Evolutionary conservation across 2,888 invertebrate genomes (phyloP).

Genomic region (Nomada lathburiana): DNA sequence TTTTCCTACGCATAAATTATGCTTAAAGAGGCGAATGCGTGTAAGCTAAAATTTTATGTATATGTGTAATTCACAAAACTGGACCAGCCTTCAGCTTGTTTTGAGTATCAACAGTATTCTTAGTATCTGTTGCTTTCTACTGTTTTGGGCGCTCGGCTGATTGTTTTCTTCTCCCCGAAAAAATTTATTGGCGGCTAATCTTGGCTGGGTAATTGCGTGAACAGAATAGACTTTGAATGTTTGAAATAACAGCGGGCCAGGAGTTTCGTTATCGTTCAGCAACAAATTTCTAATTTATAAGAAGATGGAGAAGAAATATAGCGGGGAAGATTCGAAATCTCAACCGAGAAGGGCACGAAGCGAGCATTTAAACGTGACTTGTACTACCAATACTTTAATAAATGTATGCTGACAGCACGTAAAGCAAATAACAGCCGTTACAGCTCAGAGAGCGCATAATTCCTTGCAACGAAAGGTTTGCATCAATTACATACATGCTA

Average conservation of each 20-base stretch:
- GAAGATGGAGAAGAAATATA: slow-evolving; percentile 7
- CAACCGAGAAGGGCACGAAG: slow-evolving; percentile 15
- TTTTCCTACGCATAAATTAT: no score
- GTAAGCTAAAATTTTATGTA: no score
- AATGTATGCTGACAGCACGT: slow-evolving; percentile 49
- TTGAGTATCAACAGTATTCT: no score
- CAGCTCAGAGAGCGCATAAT: slow-evolving; percentile 45
- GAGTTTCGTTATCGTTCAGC: background rate
- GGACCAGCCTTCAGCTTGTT: no score
- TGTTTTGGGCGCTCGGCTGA: no score
- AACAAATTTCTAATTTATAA: slow-evolving; percentile 4
- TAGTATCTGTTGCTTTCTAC: no score
- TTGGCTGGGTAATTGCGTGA: background rate
- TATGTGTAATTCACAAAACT: no score
- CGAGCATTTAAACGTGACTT: slow-evolving; percentile 37
- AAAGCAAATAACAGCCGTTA: slow-evolving; percentile 54
- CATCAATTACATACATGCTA: slow-evolving; percentile 28
- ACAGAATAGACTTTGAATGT: background rate
- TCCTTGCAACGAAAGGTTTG: slow-evolving; percentile 56
- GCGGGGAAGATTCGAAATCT: background rate
- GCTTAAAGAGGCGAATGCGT: no score
- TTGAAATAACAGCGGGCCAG: background rate
- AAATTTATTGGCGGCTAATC: background rate
- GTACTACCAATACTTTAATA: slow-evolving; percentile 50
- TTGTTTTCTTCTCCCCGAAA: background rate